Evolutionary conservation across 1,140 invertebrate species (phyloP), one percentile per base, ranked within the genome.

Genomic region (Berghia stephanieae): DNA sequence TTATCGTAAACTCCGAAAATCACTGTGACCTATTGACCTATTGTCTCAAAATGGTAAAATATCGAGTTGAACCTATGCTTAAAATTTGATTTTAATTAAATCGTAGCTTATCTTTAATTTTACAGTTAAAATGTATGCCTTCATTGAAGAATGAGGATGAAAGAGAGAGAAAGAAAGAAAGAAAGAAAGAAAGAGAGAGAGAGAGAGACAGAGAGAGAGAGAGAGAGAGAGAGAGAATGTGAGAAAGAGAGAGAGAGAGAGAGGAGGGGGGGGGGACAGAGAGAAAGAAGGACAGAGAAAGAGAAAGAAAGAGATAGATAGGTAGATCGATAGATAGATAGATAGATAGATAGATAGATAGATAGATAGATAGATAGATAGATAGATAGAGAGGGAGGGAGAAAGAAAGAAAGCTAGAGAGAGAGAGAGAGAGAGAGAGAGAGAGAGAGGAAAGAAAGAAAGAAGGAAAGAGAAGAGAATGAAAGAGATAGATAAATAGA

Each of bases 171-270:
- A 27, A 63, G 27, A 31, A 63, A 63, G 60, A 63, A 63, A 31
- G 27, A 63, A 27, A 63, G 27, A 31, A 31, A 63, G 60, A 63
- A 31, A 31, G 27, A 63, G 60, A 63, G 27, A 31, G 27, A 63
- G 60, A 63, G 27, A 31, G 27, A 63, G 60, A 63, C 8, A 31
- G 27, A 63, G 60, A 63, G 34, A 36, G 34, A 68, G 66, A 68
- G 34, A 34, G 34, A 68, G 66, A 68, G 34, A 34, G 27, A 31
- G 27, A 63, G 60, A 63, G 27, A 31, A 31, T 16, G 60, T 16
- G 27, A 31, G 27, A 63, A 27, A 63, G 27, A 31, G 27, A 63
- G 60, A 63, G 27, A 31, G 27, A 63, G 60, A 63, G 27, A 31
- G 27, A 63, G 60, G 27, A 31, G 27, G 27, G 27, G 60, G 27